phyloP scores from a whole-genome alignment of 2,113 vertebrate genomes.

The Ariopsis seemanni region DNA sequence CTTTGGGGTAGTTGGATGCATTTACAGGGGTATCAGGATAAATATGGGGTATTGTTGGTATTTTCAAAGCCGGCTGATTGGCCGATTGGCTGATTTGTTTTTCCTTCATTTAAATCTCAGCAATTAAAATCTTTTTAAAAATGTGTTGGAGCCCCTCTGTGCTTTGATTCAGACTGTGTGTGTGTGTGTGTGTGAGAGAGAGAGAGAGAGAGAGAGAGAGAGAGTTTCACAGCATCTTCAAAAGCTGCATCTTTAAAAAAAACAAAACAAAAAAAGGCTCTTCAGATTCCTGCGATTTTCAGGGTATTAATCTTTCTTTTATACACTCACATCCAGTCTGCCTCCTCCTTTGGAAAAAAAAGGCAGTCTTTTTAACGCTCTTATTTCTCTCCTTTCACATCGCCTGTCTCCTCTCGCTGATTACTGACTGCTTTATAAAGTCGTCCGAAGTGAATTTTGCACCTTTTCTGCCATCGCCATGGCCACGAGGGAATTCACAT shows the following conservation, averaged over 20 bases:
- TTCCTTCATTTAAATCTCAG: neutral
- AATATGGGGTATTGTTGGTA: neutral
- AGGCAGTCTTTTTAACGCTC: conserved; percentile 75
- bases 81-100: neutral
- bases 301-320: conserved; percentile 68
- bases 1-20: neutral
- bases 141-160: neutral
- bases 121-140: conserved; percentile 20
- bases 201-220: conserved; percentile 6
- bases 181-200: neutral
- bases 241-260: conserved; percentile 33
- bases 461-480: conserved; percentile 97
- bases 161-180: conserved; percentile 16
- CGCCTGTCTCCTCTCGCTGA: conserved; percentile 88
- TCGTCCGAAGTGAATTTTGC: conserved; percentile 98
- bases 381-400: conserved; percentile 81
- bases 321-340: conserved; percentile 63
- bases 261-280: conserved; percentile 18
- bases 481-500: conserved; percentile 90
- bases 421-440: conserved; percentile 99
- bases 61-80: neutral
- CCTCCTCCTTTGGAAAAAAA: conserved; percentile 63
- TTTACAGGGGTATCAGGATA: neutral
- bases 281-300: conserved; percentile 69
- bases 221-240: conserved; percentile 3